Evolutionary conservation across 1,140 invertebrate species (phyloP).

Genomic region (Aphis craccivora): DNA sequence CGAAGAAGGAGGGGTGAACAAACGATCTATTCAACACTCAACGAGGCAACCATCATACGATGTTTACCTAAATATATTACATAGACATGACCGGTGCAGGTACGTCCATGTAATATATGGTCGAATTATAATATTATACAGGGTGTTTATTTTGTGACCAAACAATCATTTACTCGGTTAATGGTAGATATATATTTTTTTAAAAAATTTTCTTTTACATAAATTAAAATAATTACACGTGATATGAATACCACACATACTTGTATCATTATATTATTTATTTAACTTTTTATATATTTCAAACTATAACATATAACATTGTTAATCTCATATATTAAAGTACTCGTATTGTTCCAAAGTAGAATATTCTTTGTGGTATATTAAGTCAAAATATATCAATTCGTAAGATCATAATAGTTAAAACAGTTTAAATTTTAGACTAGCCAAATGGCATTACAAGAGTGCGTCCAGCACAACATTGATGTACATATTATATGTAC

Average conservation of each 20-base stretch:
- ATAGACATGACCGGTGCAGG: neutral
- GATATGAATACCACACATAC: neutral
- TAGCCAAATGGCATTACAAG: too few species aligned
- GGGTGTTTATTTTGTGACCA: neutral
- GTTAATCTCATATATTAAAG: too few species aligned
- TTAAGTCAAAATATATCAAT: neutral
- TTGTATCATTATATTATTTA: too few species aligned
- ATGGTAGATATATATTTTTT: neutral
- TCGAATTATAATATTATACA: neutral
- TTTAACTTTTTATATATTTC: too few species aligned
- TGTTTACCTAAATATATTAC: neutral
- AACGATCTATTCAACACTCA: conserved; percentile 15
- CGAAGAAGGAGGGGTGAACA: neutral
- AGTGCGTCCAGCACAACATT: neutral
- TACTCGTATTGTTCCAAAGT: too few species aligned
- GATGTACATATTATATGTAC: neutral
- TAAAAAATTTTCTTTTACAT: neutral
- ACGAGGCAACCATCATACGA: neutral
- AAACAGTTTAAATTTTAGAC: neutral
- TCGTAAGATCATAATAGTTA: neutral
- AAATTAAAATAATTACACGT: neutral
- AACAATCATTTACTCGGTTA: neutral
- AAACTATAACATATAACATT: too few species aligned
- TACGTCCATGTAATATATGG: neutral
- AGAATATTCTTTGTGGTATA: neutral